phyloP scores from a whole-genome alignment of 1,140 invertebrate species.

The Drosophila paulistorum region DNA sequence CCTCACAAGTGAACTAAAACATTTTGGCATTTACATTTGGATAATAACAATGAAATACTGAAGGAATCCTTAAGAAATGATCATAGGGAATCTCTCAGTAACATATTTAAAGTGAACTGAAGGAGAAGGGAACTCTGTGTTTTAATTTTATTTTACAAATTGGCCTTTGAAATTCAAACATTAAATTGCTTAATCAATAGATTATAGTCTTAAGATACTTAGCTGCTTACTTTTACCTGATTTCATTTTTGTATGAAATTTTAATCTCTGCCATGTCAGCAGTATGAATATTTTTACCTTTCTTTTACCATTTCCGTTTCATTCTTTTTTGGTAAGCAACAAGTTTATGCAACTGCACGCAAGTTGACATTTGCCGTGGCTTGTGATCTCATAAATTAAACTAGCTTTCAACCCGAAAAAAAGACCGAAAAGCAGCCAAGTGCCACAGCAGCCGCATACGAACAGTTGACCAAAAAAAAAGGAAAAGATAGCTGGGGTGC shows the following conservation, averaged over 20 bases:
- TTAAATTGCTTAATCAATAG: too few species aligned
- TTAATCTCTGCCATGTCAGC: not conserved
- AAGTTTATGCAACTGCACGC: conserved; percentile 75
- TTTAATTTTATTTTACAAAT: too few species aligned
- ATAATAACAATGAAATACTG: too few species aligned
- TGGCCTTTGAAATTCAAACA: too few species aligned
- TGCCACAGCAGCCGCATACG: conserved; percentile 66
- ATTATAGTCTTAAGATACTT: too few species aligned
- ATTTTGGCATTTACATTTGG: too few species aligned
- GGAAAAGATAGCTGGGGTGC: not conserved
- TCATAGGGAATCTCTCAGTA: too few species aligned
- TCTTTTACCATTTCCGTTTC: not conserved
- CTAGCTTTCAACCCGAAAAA: conserved; percentile 24
- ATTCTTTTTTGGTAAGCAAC: conserved; percentile 47
- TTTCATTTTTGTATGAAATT: not conserved
- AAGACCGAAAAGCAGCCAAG: conserved; percentile 28
- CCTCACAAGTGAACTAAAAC: too few species aligned
- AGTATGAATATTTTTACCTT: not conserved
- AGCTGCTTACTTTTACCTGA: too few species aligned
- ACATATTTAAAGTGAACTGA: too few species aligned
- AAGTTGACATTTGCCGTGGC: conserved; percentile 47
- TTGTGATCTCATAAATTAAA: conserved; percentile 67
- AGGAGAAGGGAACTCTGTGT: too few species aligned
- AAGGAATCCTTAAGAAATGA: too few species aligned
- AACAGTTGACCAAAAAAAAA: conserved; percentile 31